Evolutionary conservation across 1,140 invertebrate species (phyloP).

Genomic region (Camponotus floridanus): DNA sequence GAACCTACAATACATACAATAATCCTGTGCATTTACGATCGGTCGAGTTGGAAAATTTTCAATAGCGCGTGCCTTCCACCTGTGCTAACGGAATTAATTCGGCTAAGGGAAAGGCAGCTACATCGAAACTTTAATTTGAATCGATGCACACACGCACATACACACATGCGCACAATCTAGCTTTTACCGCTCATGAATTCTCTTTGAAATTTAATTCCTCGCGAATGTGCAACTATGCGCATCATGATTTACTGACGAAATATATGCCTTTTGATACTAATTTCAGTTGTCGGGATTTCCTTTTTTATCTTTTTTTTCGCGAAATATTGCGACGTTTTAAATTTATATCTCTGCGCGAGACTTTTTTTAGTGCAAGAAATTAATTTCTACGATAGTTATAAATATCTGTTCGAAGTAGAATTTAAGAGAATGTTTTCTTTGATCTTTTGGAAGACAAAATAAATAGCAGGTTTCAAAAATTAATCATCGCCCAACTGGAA

Average conservation of each 20-base stretch:
- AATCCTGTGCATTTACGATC: constrained; percentile 29
- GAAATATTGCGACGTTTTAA: not conserved
- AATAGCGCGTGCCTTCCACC: not conserved
- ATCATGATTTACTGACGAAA: constrained; percentile 49
- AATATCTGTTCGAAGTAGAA: not conserved
- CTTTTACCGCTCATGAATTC: constrained; percentile 36
- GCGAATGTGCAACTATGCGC: constrained; percentile 45
- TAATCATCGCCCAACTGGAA: constrained; percentile 22
- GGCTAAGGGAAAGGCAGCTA: constrained; percentile 19
- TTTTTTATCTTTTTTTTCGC: not conserved
- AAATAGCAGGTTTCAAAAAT: constrained; percentile 24
- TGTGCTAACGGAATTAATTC: constrained; percentile 42
- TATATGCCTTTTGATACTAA: constrained; percentile 61
- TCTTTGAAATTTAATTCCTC: constrained; percentile 57
- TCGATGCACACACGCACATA: not conserved
- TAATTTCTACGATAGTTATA: not conserved
- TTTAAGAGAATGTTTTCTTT: not conserved
- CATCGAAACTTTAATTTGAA: constrained; percentile 52
- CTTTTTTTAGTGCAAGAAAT: not conserved
- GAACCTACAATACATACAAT: constrained; percentile 86
- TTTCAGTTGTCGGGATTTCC: constrained; percentile 30
- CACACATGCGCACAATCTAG: no score
- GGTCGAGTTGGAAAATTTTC: constrained; percentile 16
- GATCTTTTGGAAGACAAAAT: not conserved
- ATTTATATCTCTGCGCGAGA: not conserved